Evolutionary conservation across 2,797 vertebrate species (phyloP).

Genomic region (Hippoglossus hippoglossus): DNA sequence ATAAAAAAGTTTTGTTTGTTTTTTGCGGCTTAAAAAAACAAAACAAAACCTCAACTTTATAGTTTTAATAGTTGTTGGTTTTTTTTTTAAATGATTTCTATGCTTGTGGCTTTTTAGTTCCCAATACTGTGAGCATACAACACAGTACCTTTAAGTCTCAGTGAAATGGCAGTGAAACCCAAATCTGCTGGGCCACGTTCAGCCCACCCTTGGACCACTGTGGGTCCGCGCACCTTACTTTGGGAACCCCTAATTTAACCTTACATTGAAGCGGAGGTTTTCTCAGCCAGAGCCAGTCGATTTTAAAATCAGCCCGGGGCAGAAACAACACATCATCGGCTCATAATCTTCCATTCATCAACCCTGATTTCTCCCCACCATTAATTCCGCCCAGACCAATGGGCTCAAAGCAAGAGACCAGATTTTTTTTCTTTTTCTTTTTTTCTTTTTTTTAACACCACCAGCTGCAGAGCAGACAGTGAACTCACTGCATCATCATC

Average conservation of each 20-base stretch:
- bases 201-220: constrained; percentile 2
- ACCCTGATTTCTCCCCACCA: constrained; percentile 59
- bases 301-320: constrained; percentile 69
- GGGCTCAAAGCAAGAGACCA: constrained; percentile 39
- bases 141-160: neutral
- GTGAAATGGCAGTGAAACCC: neutral
- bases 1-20: too few species aligned
- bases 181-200: constrained; percentile 15
- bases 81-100: neutral
- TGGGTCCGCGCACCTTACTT: constrained; percentile 40
- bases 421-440: neutral
- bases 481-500: constrained; percentile 13
- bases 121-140: too few species aligned
- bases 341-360: constrained; percentile 71
- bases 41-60: neutral
- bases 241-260: constrained; percentile 55
- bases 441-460: constrained; percentile 15
- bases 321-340: constrained; percentile 67
- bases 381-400: constrained; percentile 57
- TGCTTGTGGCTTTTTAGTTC: neutral
- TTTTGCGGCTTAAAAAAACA: neutral
- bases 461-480: constrained; percentile 48
- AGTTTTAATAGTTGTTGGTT: neutral
- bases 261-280: constrained; percentile 42
- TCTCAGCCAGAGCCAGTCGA: constrained; percentile 56